These are phyloP conservation scores for Acanthiza pusilla DNA, from an alignment of 2,797 vertebrate genomes.

Conservation along the genomic window DNA sequence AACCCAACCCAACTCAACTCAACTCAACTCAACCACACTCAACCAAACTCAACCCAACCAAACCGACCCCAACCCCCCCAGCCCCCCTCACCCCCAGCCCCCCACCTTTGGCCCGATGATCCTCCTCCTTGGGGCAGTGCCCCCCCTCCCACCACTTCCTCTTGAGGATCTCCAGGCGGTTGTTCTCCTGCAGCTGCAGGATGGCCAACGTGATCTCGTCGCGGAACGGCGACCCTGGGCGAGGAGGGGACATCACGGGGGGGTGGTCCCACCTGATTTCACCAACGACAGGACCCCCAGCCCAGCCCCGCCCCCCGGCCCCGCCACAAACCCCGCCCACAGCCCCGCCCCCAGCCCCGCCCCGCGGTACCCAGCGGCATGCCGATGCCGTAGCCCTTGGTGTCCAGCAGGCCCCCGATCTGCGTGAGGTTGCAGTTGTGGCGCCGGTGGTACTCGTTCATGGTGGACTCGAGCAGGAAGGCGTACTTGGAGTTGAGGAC, in stretches of 20 bases:
- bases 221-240: slow-evolving; percentile 82
- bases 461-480: slow-evolving; percentile 90
- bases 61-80: background rate
- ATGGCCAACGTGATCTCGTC: slow-evolving; percentile 92
- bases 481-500: slow-evolving; percentile 91
- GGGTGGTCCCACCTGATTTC: background rate
- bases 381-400: slow-evolving; percentile 91
- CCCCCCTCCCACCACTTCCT: slow-evolving; percentile 93
- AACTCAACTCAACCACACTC: too few species aligned
- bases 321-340: background rate
- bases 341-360: background rate
- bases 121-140: slow-evolving; percentile 90
- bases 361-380: slow-evolving; percentile 82
- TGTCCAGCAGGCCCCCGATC: slow-evolving; percentile 89
- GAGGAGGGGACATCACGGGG: too few species aligned
- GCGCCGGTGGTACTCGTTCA: slow-evolving; percentile 90
- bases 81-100: too few species aligned
- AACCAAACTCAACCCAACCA: too few species aligned
- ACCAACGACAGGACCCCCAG: too few species aligned
- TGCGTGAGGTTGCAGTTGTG: slow-evolving; percentile 92
- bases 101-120: slow-evolving; percentile 87
- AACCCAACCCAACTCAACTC: too few species aligned
- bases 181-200: slow-evolving; percentile 92
- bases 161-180: slow-evolving; percentile 91
- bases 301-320: background rate